These are phyloP conservation scores for Sebastes iracundus DNA, from an alignment of 2,797 vertebrate species.

Conservation along the genomic window DNA sequence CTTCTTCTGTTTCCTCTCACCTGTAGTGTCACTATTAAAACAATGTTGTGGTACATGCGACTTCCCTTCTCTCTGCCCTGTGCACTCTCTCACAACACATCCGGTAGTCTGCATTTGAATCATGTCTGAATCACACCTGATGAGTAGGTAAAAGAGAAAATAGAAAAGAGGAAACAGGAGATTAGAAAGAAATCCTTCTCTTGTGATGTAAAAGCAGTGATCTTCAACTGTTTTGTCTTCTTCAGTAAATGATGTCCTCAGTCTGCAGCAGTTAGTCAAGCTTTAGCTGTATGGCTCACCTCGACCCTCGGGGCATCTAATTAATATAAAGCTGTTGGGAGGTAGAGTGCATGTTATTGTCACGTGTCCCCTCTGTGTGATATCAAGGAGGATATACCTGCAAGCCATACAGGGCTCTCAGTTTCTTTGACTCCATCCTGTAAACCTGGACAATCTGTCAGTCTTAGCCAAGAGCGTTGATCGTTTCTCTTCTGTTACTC, in stretches of 20 bases:
- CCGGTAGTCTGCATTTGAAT: constrained; percentile 10
- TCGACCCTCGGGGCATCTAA: constrained; percentile 36
- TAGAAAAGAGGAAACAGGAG: neutral
- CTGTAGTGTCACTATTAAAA: constrained; percentile 12
- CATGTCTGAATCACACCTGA: neutral
- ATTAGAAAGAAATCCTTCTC: neutral
- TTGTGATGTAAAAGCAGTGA: neutral
- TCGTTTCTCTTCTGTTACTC: neutral
- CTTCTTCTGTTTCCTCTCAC: constrained; percentile 29
- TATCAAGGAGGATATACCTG: constrained; percentile 35
- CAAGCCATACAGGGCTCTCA: neutral
- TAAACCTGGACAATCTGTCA: neutral
- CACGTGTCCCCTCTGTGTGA: constrained; percentile 37
- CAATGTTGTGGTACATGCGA: neutral
- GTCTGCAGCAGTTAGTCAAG: constrained; percentile 40
- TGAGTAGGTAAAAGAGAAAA: neutral
- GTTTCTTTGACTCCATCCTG: neutral
- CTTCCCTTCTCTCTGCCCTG: neutral
- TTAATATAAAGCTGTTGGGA: constrained; percentile 58
- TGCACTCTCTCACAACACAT: neutral
- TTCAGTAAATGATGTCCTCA: constrained; percentile 6
- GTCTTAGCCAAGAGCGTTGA: neutral
- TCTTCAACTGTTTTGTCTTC: neutral
- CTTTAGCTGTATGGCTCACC: constrained; percentile 27
- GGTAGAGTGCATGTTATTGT: constrained; percentile 33